A percentile compares a stretch with the other conserved stretches of the same genome.
phyloP scores from a whole-genome alignment of 2,113 vertebrate species.

The Furnarius figulus region DNA sequence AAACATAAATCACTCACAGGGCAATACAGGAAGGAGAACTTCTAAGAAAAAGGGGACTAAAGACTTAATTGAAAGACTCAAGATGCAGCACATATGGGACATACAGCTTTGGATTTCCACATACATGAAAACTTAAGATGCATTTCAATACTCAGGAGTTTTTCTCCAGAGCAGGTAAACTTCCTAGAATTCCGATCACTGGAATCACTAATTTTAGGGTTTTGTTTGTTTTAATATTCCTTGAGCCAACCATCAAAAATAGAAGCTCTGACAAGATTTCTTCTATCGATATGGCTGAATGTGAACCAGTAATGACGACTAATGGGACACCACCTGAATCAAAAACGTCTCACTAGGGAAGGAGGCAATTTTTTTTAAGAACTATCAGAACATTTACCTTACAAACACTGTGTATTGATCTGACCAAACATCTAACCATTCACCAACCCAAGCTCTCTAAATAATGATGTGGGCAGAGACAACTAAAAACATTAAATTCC shows the following conservation, averaged over 20 bases:
- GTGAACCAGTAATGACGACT: fast-evolving
- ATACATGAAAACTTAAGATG: background rate
- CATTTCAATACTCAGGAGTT: background rate
- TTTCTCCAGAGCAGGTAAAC: background rate
- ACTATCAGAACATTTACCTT: background rate
- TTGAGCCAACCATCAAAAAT: background rate
- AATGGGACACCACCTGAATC: background rate
- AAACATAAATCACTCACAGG: background rate
- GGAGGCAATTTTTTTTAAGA: background rate
- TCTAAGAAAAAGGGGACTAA: background rate
- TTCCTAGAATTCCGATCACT: background rate
- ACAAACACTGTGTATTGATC: background rate
- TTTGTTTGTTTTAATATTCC: background rate
- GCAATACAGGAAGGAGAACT: background rate
- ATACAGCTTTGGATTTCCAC: background rate
- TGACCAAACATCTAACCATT: background rate
- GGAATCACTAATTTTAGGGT: background rate
- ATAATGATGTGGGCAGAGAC: background rate
- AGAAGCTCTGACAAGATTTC: background rate
- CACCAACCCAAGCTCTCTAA: background rate
- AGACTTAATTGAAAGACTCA: background rate
- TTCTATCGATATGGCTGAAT: background rate
- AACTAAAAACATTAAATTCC: background rate
- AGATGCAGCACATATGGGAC: background rate
- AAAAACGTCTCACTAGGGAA: background rate